Evolutionary conservation across 1,140 invertebrate genomes (phyloP).

Genomic region (Lepidurus couesii): DNA sequence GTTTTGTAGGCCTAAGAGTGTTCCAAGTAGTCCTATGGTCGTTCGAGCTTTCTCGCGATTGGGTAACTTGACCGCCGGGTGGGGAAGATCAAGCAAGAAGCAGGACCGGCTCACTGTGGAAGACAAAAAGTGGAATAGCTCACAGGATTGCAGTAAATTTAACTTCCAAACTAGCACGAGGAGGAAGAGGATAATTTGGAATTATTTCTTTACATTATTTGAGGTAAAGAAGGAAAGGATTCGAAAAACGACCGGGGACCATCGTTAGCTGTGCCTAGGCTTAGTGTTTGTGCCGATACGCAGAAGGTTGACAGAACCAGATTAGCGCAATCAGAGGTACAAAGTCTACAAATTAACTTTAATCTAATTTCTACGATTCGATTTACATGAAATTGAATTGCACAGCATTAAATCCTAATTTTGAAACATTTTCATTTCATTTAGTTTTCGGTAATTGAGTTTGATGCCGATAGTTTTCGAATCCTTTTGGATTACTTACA

Average conservation of each 20-base stretch:
- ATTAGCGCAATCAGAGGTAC: slow-evolving; percentile 81
- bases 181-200: not conserved
- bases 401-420: not conserved
- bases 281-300: slow-evolving; percentile 86
- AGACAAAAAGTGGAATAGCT: slow-evolving; percentile 84
- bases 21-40: slow-evolving; percentile 90
- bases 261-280: slow-evolving; percentile 67
- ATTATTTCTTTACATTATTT: slow-evolving; percentile 40
- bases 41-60: slow-evolving; percentile 82
- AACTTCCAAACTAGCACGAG: not conserved
- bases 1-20: slow-evolving; percentile 72
- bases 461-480: slow-evolving; percentile 87
- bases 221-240: slow-evolving; percentile 58
- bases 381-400: not conserved
- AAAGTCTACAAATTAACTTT: slow-evolving; percentile 33
- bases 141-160: slow-evolving; percentile 74
- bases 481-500: slow-evolving; percentile 85
- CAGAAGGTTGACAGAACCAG: slow-evolving; percentile 88
- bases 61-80: slow-evolving; percentile 80
- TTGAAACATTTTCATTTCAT: slow-evolving; percentile 39
- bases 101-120: slow-evolving; percentile 65
- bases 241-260: slow-evolving; percentile 34
- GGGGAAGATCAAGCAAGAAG: slow-evolving; percentile 74
- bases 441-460: slow-evolving; percentile 89
- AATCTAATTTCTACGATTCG: not conserved